Evolutionary conservation across 2,797 vertebrate species (phyloP), one percentile per base, ranked within the genome.

Genomic region (Paguma larvata): DNA sequence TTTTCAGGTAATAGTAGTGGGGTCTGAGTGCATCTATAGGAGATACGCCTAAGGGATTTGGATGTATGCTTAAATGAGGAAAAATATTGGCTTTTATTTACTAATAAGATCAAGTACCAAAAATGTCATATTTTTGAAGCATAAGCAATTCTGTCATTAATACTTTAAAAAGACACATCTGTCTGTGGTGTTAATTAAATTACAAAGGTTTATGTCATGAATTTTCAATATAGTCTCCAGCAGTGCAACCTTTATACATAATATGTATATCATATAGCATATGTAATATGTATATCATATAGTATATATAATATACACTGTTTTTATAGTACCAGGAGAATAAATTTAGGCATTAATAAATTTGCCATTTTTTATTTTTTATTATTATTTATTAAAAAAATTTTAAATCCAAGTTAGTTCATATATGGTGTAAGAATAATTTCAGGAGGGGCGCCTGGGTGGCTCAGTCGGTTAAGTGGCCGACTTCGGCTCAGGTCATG

Each of bases 91-190:
- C 84, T 98, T 13, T 88, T 94, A 87, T 72, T 95, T 86, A 46
- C 77, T 38, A 48, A 67, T 94, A 93, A 96, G 94, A 63, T 63
- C 93, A 96, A 67, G 16, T 38, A 89, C 65, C 95, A 11, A 82
- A 93, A 94, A 72, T 78, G 14, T 89, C 90, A 46, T 70, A n/a
- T 12, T 91, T 92, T 96, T 97, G 94, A 86, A 51, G 78, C 75
- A 73, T 51, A 80, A n/a, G 75, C 95, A 77, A 44, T 34, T 73
- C 80, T 85, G 4, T 77, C 14, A 4, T 91, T 96, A 94, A 38
- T 95, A 44, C 79, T 97, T 88, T 96, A 41, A 98, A 68, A 63
- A 94, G 75, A 65, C 85, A 78, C 85, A 56, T 75, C 62, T 91
- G 32, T 84, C 77, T 95, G 27, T 96, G 63, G 67, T 48, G 48